Percentiles rank a stretch among this genome's conserved stretches.
These are phyloP conservation scores for Girardia tigrina DNA, from an alignment of 2,888 invertebrate species.

Conservation along the genomic window DNA sequence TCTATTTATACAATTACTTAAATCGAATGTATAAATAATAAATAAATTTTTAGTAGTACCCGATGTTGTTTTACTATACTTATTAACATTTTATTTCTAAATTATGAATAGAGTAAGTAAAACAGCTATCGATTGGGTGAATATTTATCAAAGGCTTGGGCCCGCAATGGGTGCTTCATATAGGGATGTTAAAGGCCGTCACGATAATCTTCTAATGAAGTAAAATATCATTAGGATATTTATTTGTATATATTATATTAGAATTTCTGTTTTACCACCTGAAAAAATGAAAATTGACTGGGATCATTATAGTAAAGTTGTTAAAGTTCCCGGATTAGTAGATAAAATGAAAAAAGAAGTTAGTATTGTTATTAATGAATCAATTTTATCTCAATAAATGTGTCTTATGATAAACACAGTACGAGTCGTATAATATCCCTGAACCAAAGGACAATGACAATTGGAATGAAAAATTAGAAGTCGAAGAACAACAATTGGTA, in stretches of 20 bases:
- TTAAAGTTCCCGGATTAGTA: background rate
- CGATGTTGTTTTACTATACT: no score
- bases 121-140: background rate
- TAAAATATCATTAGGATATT: background rate
- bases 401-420: no score
- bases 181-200: background rate
- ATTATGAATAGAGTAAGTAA: background rate
- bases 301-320: background rate
- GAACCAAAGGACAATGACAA: background rate
- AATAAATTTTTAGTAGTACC: no score
- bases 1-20: no score
- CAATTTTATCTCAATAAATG: background rate
- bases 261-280: background rate
- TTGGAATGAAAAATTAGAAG: background rate
- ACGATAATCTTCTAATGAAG: background rate
- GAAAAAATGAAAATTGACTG: conserved; percentile 8
- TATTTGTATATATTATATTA: background rate
- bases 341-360: background rate
- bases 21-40: no score
- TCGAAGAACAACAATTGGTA: background rate
- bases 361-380: background rate
- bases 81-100: background rate
- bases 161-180: background rate
- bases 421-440: background rate
- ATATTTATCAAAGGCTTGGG: background rate